phyloP scores from a whole-genome alignment of 2,113 vertebrate species.

The Montifringilla adamsi region DNA sequence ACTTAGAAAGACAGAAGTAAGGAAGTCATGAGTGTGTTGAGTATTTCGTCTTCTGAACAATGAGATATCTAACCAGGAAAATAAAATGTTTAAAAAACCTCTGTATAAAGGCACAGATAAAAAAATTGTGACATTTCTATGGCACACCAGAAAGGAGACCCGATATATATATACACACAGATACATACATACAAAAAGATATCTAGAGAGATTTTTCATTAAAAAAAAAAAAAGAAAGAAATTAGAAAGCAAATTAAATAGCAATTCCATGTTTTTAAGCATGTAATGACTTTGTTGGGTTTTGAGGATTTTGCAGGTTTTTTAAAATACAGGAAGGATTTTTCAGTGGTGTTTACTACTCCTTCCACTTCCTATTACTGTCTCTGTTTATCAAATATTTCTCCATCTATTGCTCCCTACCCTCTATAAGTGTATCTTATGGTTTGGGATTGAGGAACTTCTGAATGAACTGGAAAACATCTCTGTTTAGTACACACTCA shows the following conservation, averaged over 20 bases:
- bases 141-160: neutral
- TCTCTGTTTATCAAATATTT: neutral
- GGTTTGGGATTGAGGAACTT: neutral
- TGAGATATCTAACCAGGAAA: neutral
- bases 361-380: neutral
- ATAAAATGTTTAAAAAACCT: neutral
- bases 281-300: neutral
- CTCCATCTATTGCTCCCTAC: neutral
- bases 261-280: neutral
- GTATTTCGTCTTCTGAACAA: neutral
- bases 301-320: neutral
- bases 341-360: neutral
- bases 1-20: neutral
- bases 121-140: neutral
- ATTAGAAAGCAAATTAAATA: neutral
- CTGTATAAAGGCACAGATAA: neutral
- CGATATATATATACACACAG: neutral
- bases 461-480: neutral
- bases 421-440: neutral
- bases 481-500: neutral
- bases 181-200: neutral
- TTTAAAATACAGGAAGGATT: neutral
- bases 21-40: neutral
- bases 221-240: neutral
- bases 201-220: neutral